phyloP scores from a whole-genome alignment of 30 jellyfish, hydroid and myxozoan species.

The Morbakka virulenta region DNA sequence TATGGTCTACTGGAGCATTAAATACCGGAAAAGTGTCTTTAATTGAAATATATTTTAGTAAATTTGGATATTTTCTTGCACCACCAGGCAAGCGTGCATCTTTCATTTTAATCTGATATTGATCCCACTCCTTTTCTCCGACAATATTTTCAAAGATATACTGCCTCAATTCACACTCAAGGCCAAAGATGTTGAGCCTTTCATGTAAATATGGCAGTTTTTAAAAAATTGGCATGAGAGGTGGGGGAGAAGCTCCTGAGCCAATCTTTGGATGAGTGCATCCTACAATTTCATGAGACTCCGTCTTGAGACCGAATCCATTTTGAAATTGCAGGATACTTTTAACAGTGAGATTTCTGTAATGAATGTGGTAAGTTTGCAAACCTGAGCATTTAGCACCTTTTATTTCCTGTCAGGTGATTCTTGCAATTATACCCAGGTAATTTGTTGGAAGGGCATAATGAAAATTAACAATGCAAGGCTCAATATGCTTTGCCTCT shows the following conservation, averaged over 20 bases:
- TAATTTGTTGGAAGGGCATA: constrained; percentile 5
- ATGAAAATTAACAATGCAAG: background rate
- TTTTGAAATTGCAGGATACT: constrained; percentile 2
- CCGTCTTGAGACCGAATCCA: constrained; percentile 33
- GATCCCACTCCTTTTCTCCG: background rate
- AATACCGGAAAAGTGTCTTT: constrained; percentile 42
- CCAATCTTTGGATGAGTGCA: constrained; percentile 21
- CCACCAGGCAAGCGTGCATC: constrained; percentile 4
- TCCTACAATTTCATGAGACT: constrained; percentile 9
- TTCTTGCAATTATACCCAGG: constrained; percentile 22
- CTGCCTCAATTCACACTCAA: constrained; percentile 57
- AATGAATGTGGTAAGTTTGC: background rate
- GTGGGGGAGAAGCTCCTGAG: constrained; percentile 13
- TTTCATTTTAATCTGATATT: constrained; percentile 8
- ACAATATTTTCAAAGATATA: constrained; percentile 10
- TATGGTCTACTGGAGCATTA: no score
- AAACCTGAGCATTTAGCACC: background rate
- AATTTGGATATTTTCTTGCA: constrained; percentile 30
- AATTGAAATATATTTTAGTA: background rate
- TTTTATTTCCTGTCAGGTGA: constrained; percentile 2
- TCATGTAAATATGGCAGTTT: no score
- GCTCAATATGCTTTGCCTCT: constrained; percentile 14
- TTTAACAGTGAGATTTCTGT: constrained; percentile 19
- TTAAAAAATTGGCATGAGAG: background rate
- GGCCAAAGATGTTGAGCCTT: background rate